Evolutionary conservation across 2,113 vertebrate species (phyloP).

Genomic region (Arvicanthis niloticus): DNA sequence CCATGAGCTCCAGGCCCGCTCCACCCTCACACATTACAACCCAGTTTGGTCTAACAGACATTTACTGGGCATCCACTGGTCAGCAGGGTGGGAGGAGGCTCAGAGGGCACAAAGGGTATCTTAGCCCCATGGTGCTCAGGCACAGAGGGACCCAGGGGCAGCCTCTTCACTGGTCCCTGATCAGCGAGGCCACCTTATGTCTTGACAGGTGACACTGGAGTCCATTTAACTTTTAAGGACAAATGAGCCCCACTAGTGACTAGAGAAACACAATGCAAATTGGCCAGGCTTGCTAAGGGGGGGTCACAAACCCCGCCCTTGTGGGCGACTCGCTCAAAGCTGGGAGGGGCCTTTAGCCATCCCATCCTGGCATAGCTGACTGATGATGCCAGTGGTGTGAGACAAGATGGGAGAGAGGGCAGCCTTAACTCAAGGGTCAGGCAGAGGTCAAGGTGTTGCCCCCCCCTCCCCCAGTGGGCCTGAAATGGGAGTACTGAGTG

Average conservation of each 20-base stretch:
- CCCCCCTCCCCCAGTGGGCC: not conserved
- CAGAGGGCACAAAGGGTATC: not conserved
- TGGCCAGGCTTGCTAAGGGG: not conserved
- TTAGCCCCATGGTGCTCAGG: not conserved
- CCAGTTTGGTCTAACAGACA: not conserved
- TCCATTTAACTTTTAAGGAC: not conserved
- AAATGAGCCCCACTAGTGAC: not conserved
- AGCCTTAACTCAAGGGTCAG: not conserved
- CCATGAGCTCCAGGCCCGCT: not conserved
- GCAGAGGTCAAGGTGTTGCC: not conserved
- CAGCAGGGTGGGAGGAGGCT: not conserved
- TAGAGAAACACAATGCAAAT: not conserved
- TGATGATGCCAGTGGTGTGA: fast-evolving
- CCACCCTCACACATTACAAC: not conserved
- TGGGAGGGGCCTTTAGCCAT: not conserved
- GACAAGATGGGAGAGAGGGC: not conserved
- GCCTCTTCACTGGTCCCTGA: not conserved
- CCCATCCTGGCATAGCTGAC: no score
- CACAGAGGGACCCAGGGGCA: not conserved
- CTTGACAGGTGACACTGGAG: not conserved
- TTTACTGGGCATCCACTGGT: not conserved
- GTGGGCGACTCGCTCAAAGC: not conserved
- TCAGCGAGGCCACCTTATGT: not conserved
- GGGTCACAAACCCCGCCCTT: no score
- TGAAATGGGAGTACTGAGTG: not conserved